Evolutionary conservation across 2,113 vertebrate species (phyloP).

Genomic region (Anas platyrhynchos): DNA sequence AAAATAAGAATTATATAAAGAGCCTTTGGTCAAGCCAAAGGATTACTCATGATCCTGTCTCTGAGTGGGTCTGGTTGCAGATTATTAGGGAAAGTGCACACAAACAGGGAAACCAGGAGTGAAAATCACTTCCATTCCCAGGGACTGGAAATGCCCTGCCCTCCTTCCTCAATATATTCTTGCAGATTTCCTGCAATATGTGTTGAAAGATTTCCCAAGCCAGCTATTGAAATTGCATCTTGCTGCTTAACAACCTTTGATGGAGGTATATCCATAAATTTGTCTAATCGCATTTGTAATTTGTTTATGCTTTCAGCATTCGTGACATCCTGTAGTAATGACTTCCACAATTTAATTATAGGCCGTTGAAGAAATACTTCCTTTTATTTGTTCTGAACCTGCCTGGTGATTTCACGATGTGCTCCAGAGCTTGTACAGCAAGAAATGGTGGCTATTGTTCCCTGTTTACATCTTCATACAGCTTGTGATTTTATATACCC

Average conservation of each 20-base stretch:
- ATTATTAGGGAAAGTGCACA: neutral
- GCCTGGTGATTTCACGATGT: neutral
- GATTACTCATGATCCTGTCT: neutral
- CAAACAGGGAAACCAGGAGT: neutral
- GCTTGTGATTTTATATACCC: neutral
- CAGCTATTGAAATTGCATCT: neutral
- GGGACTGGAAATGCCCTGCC: neutral
- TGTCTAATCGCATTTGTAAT: conserved; percentile 25
- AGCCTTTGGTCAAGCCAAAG: neutral
- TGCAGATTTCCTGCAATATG: neutral
- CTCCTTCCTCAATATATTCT: neutral
- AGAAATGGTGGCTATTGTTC: neutral
- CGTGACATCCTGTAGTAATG: neutral
- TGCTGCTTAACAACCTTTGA: neutral
- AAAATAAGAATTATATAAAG: neutral
- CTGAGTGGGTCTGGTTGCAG: neutral
- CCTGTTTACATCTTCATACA: neutral
- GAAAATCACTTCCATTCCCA: neutral
- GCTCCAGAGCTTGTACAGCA: neutral
- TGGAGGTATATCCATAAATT: conserved; percentile 10
- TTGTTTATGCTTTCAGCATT: conserved; percentile 24
- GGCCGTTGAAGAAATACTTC: neutral
- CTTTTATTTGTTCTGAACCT: neutral
- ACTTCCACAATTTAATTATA: neutral
- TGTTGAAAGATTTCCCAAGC: neutral